These are phyloP conservation scores for Leucoptera coffeella DNA, from an alignment of 2,888 invertebrate genomes.

Conservation along the genomic window DNA sequence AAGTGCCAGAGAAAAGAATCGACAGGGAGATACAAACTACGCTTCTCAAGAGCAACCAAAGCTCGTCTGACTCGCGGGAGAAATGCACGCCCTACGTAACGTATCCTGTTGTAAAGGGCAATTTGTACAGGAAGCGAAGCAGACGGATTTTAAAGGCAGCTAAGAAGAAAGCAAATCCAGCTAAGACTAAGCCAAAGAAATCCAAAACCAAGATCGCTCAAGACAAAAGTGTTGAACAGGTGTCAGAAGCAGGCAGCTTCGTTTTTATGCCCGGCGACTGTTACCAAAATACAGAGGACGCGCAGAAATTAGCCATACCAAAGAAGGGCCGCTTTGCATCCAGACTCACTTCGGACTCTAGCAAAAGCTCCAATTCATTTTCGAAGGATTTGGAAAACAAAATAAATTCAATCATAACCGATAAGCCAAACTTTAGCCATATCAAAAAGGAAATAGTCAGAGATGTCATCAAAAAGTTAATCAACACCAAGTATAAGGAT, in stretches of 20 bases:
- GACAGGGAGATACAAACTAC: slow-evolving; percentile 39
- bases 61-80: slow-evolving; percentile 4
- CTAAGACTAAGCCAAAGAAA: neutral
- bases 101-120: too few relatives aligned
- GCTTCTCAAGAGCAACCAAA: slow-evolving; percentile 13
- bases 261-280: slow-evolving; percentile 57
- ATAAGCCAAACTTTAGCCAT: slow-evolving; percentile 52
- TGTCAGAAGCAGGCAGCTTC: slow-evolving; percentile 60
- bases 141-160: slow-evolving; percentile 16
- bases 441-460: slow-evolving; percentile 59
- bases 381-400: slow-evolving; percentile 58
- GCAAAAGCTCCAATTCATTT: slow-evolving; percentile 35
- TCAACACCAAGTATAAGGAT: slow-evolving; percentile 53
- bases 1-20: slow-evolving; percentile 12
- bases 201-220: slow-evolving; percentile 7
- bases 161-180: slow-evolving; percentile 9
- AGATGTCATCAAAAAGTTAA: slow-evolving; percentile 56
- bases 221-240: slow-evolving; percentile 25
- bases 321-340: slow-evolving; percentile 28
- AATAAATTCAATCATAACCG: slow-evolving; percentile 51
- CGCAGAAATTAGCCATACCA: slow-evolving; percentile 12
- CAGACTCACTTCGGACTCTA: slow-evolving; percentile 23
- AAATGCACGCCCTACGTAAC: too few relatives aligned
- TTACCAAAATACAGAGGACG: slow-evolving; percentile 45
- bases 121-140: slow-evolving; percentile 13